phyloP scores from a whole-genome alignment of 53 echinoderm and acorn worm species.

The Glandiceps talaboti region DNA sequence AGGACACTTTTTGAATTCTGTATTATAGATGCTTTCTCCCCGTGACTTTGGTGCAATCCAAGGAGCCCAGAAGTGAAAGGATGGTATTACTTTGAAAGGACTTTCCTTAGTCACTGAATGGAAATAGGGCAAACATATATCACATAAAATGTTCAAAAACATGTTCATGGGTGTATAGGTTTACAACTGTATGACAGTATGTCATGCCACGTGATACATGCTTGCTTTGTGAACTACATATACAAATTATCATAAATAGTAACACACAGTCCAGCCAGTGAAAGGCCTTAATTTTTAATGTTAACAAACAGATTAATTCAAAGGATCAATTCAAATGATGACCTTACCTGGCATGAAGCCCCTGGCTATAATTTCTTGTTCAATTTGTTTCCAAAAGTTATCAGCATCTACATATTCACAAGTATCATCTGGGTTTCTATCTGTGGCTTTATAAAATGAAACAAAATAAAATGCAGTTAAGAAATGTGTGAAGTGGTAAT shows the following conservation, averaged over 20 bases:
- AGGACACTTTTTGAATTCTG: not conserved
- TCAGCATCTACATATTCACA: not conserved
- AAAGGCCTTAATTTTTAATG: too few species aligned
- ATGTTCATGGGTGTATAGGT: too few species aligned
- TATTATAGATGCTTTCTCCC: not conserved
- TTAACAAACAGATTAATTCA: not conserved
- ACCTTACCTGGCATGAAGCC: not conserved
- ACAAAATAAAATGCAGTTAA: not conserved
- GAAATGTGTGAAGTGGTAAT: not conserved
- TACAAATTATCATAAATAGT: too few species aligned
- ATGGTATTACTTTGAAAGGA: not conserved
- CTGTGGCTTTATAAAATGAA: not conserved
- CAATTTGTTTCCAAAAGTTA: not conserved
- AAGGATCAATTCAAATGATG: not conserved
- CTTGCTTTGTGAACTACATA: too few species aligned
- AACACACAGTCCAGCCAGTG: not conserved
- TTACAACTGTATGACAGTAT: too few species aligned
- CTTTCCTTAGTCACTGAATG: not conserved
- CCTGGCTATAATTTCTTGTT: not conserved
- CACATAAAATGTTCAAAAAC: too few species aligned
- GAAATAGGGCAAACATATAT: not conserved
- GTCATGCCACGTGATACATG: too few species aligned
- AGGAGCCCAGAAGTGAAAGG: not conserved
- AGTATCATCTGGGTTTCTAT: not conserved
- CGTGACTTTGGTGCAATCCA: not conserved